These are phyloP conservation scores for Phacellophora camtschatica DNA, from an alignment of 30 jellyfish, hydroid and myxozoan genomes.

Conservation along the genomic window DNA sequence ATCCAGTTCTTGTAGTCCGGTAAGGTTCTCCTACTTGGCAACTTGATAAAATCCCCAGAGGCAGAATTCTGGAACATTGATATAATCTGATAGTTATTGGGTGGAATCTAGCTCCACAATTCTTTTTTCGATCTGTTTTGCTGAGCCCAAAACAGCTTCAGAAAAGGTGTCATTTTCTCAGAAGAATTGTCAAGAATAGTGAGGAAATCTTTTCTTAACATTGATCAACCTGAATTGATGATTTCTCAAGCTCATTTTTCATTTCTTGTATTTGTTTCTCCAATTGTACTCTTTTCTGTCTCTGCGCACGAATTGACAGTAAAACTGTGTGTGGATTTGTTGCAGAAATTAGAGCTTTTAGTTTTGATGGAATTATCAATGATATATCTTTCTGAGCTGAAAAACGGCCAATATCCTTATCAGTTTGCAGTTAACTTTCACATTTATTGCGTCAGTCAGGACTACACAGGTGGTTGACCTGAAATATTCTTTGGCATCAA, in stretches of 20 bases:
- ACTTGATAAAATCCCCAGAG: not conserved
- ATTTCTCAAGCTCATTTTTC: conserved; percentile 6
- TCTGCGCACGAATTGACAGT: conserved; percentile 23
- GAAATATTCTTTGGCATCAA: not conserved
- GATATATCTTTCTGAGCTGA: not conserved
- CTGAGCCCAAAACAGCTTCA: conserved; percentile 23
- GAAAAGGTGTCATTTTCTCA: conserved; percentile 28
- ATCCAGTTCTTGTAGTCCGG: conserved; percentile 59
- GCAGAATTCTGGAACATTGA: no score
- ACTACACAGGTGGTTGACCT: not conserved
- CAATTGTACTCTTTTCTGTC: conserved; percentile 20
- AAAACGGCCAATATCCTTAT: not conserved
- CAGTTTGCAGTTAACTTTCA: not conserved
- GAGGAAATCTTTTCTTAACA: conserved; percentile 9
- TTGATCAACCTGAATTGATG: conserved; percentile 22
- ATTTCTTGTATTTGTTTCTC: conserved; percentile 34
- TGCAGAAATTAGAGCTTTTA: conserved; percentile 24
- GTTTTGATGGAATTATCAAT: conserved; percentile 13
- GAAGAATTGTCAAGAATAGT: conserved; percentile 7
- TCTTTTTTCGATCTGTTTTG: conserved; percentile 5
- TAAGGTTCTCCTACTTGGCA: conserved; percentile 55
- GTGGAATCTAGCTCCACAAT: conserved; percentile 21
- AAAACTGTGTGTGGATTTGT: conserved; percentile 25
- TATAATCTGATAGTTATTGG: no score
- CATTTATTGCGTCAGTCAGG: not conserved